Percentiles rank a stretch among this genome's conserved stretches.
phyloP scores from a whole-genome alignment of 2,888 invertebrate species.

The Coleophora deauratella region DNA sequence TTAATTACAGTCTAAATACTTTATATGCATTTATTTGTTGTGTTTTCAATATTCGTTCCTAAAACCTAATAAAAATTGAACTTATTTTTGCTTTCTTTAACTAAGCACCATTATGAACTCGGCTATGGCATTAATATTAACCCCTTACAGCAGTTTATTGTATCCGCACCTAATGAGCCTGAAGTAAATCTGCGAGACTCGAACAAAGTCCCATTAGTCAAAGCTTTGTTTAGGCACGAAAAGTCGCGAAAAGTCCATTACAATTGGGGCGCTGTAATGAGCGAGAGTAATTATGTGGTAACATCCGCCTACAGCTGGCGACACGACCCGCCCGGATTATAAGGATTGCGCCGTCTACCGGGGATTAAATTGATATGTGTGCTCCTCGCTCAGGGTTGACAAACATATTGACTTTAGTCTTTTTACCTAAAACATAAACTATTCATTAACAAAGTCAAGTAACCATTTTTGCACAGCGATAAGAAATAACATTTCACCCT shows the following conservation, averaged over 20 bases:
- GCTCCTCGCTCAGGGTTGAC: constrained; percentile 14
- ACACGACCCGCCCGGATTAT: constrained; percentile 56
- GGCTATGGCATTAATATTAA: too few relatives aligned
- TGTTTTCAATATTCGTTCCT: too few relatives aligned
- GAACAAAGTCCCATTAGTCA: constrained; percentile 17
- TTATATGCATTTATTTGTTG: too few relatives aligned
- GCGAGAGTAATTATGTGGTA: constrained; percentile 62
- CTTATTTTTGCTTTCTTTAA: too few relatives aligned
- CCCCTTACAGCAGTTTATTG: too few relatives aligned
- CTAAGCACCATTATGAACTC: too few relatives aligned
- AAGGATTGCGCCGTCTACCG: constrained; percentile 52
- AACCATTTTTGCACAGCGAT: too few relatives aligned
- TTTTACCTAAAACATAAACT: neutral
- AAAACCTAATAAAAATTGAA: too few relatives aligned
- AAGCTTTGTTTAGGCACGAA: constrained; percentile 13
- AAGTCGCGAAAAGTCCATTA: constrained; percentile 25
- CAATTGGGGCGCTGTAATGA: constrained; percentile 41
- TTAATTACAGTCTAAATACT: too few relatives aligned
- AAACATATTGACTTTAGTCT: neutral
- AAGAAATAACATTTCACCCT: too few relatives aligned
- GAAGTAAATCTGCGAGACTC: neutral
- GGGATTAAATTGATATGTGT: constrained; percentile 68
- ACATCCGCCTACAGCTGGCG: constrained; percentile 48
- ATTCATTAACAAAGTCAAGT: too few relatives aligned
- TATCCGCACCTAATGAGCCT: too few relatives aligned